Evolutionary conservation across 2,113 vertebrate genomes (phyloP), one percentile per base, ranked within the genome.

Genomic region (Pachyramphus minor): DNA sequence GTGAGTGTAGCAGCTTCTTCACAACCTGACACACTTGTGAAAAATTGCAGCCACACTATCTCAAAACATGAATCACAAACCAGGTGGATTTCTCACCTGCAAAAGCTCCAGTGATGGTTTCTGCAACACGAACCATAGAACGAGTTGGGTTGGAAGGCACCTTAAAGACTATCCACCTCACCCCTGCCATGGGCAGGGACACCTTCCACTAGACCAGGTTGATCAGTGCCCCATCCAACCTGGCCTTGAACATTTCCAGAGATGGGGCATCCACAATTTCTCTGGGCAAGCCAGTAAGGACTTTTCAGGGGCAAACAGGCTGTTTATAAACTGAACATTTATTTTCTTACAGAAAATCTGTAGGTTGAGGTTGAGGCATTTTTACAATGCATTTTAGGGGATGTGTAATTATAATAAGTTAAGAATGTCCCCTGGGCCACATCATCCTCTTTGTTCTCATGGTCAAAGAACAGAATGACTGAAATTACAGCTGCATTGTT

Each of bases 391-490:
- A 15, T 82, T 90, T 60, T 14, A 78, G 58, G 64, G n/a, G 14
- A 41, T 52, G 31, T 45, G 10, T 68, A 75, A 55, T 69, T 86
- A 78, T 28, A 79, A 33, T 19, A n/a, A 87, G 41, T 60, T 89
- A 69, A 84, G 33, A 84, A 82, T 27, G 28, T 60, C n/a, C 24
- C 35, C 20, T 79, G 47, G 50, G 64, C 58, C 23, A 76, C 66
- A 76, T 84, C 53, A 64, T 79, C 25, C 45, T 58, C 53, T 66
- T 76, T 82, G 45, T 84, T 91, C 66, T 92, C 59, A 52, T 76
- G 67, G 71, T 77, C 78, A 87, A 90, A 79, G 67, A 89, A 89
- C 23, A 95, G 92, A 96, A 84, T 37, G 24, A 20, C 53, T 82
- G 84, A 92, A 74, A 93, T 79, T 76, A 79, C 69, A 91, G 24